phyloP scores from a whole-genome alignment of 2,113 vertebrate genomes.

The Ictalurus furcatus region DNA sequence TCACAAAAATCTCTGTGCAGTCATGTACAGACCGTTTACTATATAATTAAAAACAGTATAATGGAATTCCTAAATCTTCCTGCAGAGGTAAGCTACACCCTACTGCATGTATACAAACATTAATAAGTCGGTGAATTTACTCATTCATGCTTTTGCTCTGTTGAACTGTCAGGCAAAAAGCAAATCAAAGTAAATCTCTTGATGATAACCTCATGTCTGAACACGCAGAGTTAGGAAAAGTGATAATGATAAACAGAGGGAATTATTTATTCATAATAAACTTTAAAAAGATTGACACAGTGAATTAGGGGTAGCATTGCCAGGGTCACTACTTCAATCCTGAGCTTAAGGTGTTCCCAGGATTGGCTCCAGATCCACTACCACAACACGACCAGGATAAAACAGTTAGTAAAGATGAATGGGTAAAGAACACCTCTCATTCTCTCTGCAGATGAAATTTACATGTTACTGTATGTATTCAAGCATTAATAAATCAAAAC shows the following conservation, averaged over 20 bases:
- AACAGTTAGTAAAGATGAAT: background rate
- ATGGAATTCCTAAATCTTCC: background rate
- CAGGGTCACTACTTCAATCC: background rate
- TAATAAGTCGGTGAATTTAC: background rate
- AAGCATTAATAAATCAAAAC: background rate
- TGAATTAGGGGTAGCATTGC: background rate
- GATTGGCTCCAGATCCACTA: background rate
- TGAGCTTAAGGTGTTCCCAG: background rate
- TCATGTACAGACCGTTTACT: background rate
- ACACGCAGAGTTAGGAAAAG: background rate
- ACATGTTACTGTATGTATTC: slow-evolving; percentile 12
- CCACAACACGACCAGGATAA: background rate
- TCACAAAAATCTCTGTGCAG: too few species aligned
- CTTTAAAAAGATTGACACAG: background rate
- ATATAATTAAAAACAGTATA: background rate
- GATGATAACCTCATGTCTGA: background rate
- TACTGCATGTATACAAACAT: background rate
- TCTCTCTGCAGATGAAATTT: slow-evolving; percentile 32
- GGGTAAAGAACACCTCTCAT: slow-evolving; percentile 6
- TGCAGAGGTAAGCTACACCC: background rate
- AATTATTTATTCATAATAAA: background rate
- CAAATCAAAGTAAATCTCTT: background rate
- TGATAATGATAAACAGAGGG: background rate
- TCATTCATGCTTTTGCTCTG: background rate
- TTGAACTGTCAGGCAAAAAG: background rate